Conservation (phyloP, 1,140 invertebrate species). For the Pinna nobilis region DNA sequence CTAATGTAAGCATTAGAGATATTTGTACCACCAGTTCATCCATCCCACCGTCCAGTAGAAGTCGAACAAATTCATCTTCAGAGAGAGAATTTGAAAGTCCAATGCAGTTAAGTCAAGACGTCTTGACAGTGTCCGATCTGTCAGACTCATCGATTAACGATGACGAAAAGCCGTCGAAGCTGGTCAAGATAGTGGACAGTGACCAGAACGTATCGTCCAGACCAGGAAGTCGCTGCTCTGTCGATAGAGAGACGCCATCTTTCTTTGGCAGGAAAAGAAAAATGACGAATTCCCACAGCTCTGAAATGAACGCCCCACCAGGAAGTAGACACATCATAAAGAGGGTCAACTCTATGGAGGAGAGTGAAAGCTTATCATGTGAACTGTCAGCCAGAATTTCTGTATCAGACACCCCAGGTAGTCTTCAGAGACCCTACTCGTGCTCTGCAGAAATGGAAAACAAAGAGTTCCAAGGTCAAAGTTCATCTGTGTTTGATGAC, state of each 20-base stretch:
- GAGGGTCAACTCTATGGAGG: not conserved
- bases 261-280: slow-evolving; percentile 40
- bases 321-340: slow-evolving; percentile 1
- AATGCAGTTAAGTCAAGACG: not conserved
- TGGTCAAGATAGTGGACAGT: slow-evolving; percentile 36
- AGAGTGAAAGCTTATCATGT: not conserved
- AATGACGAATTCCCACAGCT: slow-evolving; percentile 9
- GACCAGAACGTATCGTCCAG: slow-evolving; percentile 38
- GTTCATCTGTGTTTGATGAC: slow-evolving; percentile 8
- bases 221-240: slow-evolving; percentile 38
- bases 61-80: slow-evolving; percentile 24
- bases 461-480: not conserved
- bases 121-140: not conserved
- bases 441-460: slow-evolving; percentile 13
- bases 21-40: not conserved
- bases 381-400: too few species aligned
- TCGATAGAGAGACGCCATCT: slow-evolving; percentile 31
- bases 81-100: slow-evolving; percentile 28
- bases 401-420: slow-evolving; percentile 6
- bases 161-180: slow-evolving; percentile 39
- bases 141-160: slow-evolving; percentile 3
- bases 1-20: too few species aligned
- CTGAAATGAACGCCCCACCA: too few species aligned
- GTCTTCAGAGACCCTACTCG: slow-evolving; percentile 13
- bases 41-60: slow-evolving; percentile 1